A percentile compares a stretch with the other conserved stretches of the same genome.
These are phyloP conservation scores for Gadopsis bispinosus DNA, from an alignment of 2,797 vertebrate species.

Conservation along the genomic window DNA sequence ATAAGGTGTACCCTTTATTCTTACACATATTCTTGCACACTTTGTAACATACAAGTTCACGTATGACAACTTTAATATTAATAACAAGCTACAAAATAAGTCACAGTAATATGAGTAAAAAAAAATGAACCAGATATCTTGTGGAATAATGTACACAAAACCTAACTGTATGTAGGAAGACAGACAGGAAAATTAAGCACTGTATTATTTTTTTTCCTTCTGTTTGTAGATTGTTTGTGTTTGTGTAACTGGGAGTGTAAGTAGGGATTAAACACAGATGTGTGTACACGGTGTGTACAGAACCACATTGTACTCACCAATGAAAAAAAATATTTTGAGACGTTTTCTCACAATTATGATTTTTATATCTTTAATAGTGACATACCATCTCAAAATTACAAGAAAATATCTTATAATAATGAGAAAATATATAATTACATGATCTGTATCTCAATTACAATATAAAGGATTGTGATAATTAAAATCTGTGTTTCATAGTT, in stretches of 20 bases:
- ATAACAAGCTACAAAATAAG: constrained; percentile 28
- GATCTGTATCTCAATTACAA: neutral
- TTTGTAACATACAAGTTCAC: constrained; percentile 25
- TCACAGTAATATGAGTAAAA: constrained; percentile 37
- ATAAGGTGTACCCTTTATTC: constrained; percentile 6
- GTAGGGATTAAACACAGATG: neutral
- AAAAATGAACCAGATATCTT: neutral
- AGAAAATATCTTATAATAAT: neutral
- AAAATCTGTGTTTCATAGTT: neutral
- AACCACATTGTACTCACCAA: neutral
- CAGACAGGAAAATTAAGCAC: neutral
- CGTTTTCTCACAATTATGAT: neutral
- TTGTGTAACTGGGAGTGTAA: constrained; percentile 8
- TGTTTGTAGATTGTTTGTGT: neutral
- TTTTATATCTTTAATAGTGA: neutral
- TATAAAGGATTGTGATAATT: neutral
- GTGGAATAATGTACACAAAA: constrained; percentile 24
- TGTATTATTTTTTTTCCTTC: neutral
- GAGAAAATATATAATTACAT: neutral
- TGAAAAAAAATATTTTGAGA: neutral
- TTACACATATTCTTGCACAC: constrained; percentile 19
- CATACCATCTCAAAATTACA: neutral
- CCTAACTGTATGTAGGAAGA: constrained; percentile 3
- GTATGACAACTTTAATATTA: constrained; percentile 28
- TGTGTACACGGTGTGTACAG: neutral